Base-by-base conservation (phyloP, 2,888 invertebrate species). In the Leucania comma region DNA sequence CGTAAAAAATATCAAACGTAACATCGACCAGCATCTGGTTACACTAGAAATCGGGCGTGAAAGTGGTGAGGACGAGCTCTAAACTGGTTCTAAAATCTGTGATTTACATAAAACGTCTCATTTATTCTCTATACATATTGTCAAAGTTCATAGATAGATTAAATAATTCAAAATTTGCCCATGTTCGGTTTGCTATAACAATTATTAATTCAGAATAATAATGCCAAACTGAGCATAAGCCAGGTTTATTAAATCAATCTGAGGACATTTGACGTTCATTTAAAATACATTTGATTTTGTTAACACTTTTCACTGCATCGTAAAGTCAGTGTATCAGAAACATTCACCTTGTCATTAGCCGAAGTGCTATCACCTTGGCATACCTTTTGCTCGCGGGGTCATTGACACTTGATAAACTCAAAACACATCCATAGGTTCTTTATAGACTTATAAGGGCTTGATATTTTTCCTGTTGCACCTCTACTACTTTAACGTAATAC, bases 21-120 rank as follows among this genome's bases (percentile, higher is more conserved):
- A 87, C 82, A 89, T 89, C 85, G 82, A 72, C 72, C 75, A 84
- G 79, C 86, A 84, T 88, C 86, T 89, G 84, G 85, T 87, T 88
- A 89, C 84, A 87, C 87, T 93, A 94, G 93, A 94, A 93, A 93
- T 92, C 91, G 87, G 86, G 75, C 87, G 94, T 90, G 95, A 95
- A 95, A 95, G 95, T 93, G 87, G 80, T 87, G 89, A 91, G 86
- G 90, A 91, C 87, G 89, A 89, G 80, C 85, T 85, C 83, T 62
- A 78, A 94, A 93, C 92, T 89, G 91, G 92, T 92, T 93, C 86
- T 90, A 84, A 91, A 91, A 89, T 89, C 85, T 75, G 80, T 88
- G 86, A 92, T 93, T 94, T 93, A 92, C 90, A 91, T 91, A 88
- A 89, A 91, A 86, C 85, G 79, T 76, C 78, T 84, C 84, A 87